phyloP scores from a whole-genome alignment of 1,140 invertebrate genomes.

The Caenorhabditis remanei region DNA sequence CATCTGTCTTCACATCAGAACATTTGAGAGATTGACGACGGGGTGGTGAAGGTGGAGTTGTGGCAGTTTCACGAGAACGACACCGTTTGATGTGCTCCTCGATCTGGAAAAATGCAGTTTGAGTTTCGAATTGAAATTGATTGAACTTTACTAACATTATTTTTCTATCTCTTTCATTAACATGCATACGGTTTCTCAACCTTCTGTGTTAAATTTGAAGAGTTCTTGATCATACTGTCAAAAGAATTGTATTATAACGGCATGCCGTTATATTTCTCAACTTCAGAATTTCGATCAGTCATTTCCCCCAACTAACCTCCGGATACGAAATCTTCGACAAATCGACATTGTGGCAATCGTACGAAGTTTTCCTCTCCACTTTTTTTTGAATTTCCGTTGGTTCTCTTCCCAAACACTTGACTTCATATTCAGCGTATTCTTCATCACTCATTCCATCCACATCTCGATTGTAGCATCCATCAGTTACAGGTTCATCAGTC shows the following conservation, averaged over 20 bases:
- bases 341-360: slow-evolving; percentile 39
- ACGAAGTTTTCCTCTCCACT: neutral
- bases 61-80: slow-evolving; percentile 3
- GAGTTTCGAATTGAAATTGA: too few species aligned
- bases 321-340: neutral
- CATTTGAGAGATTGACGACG: slow-evolving; percentile 46
- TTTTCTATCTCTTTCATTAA: neutral
- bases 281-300: too few species aligned
- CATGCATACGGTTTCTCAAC: too few species aligned
- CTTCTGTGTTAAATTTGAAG: too few species aligned
- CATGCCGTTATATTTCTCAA: too few species aligned
- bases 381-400: neutral
- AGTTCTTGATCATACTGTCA: too few species aligned
- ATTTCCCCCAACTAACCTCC: neutral
- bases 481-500: neutral
- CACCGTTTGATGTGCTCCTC: slow-evolving; percentile 20
- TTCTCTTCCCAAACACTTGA: slow-evolving; percentile 8
- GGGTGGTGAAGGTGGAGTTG: neutral
- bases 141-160: neutral
- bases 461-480: slow-evolving; percentile 42
- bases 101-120: neutral
- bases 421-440: slow-evolving; percentile 11
- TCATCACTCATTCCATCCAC: slow-evolving; percentile 22
- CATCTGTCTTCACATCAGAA: slow-evolving; percentile 18
- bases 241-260: too few species aligned